Base-by-base conservation (phyloP, 92 coral and sea anemone species). In the Epizoanthus rinbou region DNA sequence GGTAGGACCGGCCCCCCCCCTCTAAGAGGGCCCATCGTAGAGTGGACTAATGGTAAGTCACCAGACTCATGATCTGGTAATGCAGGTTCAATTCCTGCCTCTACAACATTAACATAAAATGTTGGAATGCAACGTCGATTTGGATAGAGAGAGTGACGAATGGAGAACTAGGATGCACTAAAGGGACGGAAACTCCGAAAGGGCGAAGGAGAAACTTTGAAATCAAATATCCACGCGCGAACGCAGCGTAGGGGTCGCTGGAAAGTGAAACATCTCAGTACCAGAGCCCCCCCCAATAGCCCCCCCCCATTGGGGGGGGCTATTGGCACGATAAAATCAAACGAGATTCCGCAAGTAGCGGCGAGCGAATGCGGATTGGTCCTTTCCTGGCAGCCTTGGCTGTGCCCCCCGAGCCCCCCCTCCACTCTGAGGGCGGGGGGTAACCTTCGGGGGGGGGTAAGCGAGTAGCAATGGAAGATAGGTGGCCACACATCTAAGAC, bases 31-130 rank as follows among this genome's bases (percentile, higher is more conserved):
- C 86, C 76, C 82, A 57, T 75, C 79, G 92, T 92, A 92, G 93
- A 82, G 93, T 90, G 83, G 93, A 89, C 92, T 81, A 89, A 85
- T 60, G 92, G 95, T 73, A 84, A 90, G 93, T 92, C 91, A 70
- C 83, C 93, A 86, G 97, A 87, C 94, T 93, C 97, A 93, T 93
- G 86, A 89, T 89, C 97, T 89, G 94, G 87, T 66, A 75, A 93
- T 90, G 97, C 88, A 89, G 91, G 97, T 93, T 93, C 97, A 91
- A 93, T 71, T 93, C 97, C 91, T 89, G 89, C 90, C 93, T 86
- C 93, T 93, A 93, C 97, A 80, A 89, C 57, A 57, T 28, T 76
- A 31, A 24, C 57, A 62, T 19, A 50, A n/a, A 47, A 18, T 22
- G 73, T 80, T 64, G 73, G 73, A 81, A 57, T 43, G 73, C 66